A percentile compares a stretch with the other conserved stretches of the same genome.
These are phyloP conservation scores for Palythoa caribaeorum DNA, from an alignment of 92 coral and sea anemone genomes.

Conservation along the genomic window DNA sequence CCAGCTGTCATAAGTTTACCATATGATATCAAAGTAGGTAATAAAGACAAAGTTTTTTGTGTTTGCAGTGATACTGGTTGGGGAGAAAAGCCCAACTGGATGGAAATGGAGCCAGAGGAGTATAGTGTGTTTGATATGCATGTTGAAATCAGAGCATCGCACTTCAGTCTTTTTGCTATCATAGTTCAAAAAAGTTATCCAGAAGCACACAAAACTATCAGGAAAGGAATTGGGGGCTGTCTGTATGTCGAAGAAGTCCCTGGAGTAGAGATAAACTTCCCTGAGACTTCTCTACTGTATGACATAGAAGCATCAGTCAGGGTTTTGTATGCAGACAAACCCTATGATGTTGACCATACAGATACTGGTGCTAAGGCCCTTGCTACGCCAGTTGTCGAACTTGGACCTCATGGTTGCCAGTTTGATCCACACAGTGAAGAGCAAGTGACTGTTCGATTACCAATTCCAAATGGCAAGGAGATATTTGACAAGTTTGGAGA, in stretches of 20 bases:
- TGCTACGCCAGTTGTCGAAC: constrained; percentile 90
- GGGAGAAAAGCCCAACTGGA: constrained; percentile 83
- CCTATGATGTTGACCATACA: constrained; percentile 90
- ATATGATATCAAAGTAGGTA: constrained; percentile 63
- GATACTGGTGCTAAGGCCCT: constrained; percentile 77
- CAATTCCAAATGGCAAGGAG: constrained; percentile 86
- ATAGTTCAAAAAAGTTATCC: constrained; percentile 89
- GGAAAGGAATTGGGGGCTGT: constrained; percentile 90
- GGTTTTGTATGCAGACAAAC: constrained; percentile 93
- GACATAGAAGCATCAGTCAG: constrained; percentile 92
- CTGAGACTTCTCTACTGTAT: constrained; percentile 86
- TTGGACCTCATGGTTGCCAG: constrained; percentile 94
- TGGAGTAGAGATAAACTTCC: constrained; percentile 89
- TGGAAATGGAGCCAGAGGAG: constrained; percentile 61
- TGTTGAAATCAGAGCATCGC: constrained; percentile 86
- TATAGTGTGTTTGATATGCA: constrained; percentile 74
- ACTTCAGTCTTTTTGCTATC: constrained; percentile 93
- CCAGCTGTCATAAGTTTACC: constrained; percentile 94
- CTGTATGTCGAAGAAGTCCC: constrained; percentile 87
- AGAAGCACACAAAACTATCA: constrained; percentile 81
- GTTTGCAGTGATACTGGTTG: constrained; percentile 89
- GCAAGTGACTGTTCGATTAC: constrained; percentile 90
- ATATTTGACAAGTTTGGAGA: constrained; percentile 80
- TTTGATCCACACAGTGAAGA: constrained; percentile 78
- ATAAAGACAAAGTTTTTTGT: constrained; percentile 75